Conservation (phyloP, 2,797 vertebrate species). For the Macropodus opercularis region DNA sequence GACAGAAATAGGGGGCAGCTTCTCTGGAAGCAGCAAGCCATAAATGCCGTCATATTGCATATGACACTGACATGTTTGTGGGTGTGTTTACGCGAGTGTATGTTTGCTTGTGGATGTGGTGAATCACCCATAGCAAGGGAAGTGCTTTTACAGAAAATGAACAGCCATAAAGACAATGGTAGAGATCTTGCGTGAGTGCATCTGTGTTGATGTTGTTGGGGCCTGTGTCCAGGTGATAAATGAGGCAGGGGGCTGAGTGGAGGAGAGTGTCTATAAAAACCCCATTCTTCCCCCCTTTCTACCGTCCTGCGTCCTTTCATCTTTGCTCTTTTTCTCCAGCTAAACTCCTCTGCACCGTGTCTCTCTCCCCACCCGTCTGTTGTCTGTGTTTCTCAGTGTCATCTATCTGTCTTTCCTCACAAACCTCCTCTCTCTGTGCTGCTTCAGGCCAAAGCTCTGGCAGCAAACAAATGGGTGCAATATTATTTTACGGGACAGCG, state of each 20-base stretch:
- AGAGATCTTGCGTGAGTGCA: constrained; percentile 32
- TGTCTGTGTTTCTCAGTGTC: constrained; percentile 29
- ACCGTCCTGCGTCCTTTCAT: constrained; percentile 47
- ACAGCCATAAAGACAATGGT: constrained; percentile 66
- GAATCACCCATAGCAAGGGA: constrained; percentile 51
- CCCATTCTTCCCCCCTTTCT: constrained; percentile 16
- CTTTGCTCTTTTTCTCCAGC: constrained; percentile 20
- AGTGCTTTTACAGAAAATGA: constrained; percentile 71
- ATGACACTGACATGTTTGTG: constrained; percentile 30
- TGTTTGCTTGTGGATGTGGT: constrained; percentile 28
- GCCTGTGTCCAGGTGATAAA: constrained; percentile 68
- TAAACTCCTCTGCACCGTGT: constrained; percentile 26
- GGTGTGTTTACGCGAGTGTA: constrained; percentile 33
- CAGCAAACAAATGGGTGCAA: constrained; percentile 59
- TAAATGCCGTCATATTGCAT: constrained; percentile 40
- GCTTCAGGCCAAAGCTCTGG: constrained; percentile 50
- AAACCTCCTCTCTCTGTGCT: constrained; percentile 20
- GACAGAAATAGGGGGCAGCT: constrained; percentile 18
- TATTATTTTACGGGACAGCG: constrained; percentile 66
- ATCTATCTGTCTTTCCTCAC: constrained; percentile 20
- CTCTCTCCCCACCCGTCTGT: background rate
- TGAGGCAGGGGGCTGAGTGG: constrained; percentile 45
- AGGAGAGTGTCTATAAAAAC: constrained; percentile 68
- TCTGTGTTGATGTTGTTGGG: constrained; percentile 33
- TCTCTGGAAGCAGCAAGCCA: constrained; percentile 18